Evolutionary conservation across 92 coral and sea anemone genomes (phyloP).

Genomic region (Epizoanthus ramosus): DNA sequence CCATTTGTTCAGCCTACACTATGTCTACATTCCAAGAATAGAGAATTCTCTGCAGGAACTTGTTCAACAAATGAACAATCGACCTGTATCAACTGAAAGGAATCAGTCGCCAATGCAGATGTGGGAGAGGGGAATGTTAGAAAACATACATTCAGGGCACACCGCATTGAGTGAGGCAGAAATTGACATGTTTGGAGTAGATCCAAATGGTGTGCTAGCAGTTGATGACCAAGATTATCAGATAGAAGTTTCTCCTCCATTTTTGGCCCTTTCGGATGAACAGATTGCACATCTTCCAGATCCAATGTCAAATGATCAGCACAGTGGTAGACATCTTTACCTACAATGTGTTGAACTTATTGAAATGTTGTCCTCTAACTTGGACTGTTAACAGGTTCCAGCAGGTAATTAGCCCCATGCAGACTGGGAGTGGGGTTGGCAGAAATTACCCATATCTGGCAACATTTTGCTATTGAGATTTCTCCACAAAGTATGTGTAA

Average conservation of each 20-base stretch:
- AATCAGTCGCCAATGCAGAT: constrained; percentile 79
- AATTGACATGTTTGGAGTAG: constrained; percentile 65
- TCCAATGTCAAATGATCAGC: constrained; percentile 67
- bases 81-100: constrained; percentile 81
- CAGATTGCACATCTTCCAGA: constrained; percentile 54
- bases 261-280: constrained; percentile 50
- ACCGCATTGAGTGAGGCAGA: constrained; percentile 65
- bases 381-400: too few species aligned
- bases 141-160: constrained; percentile 78
- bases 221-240: constrained; percentile 75
- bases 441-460: too few species aligned
- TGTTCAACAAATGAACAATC: constrained; percentile 77
- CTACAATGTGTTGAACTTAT: too few species aligned
- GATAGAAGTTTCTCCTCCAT: constrained; percentile 61
- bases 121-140: constrained; percentile 78
- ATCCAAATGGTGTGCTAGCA: constrained; percentile 63
- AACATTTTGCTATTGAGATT: too few species aligned
- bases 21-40: constrained; percentile 56
- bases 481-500: too few species aligned
- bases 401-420: too few species aligned
- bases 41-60: constrained; percentile 47
- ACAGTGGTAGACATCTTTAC: constrained; percentile 55
- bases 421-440: too few species aligned
- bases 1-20: constrained; percentile 44
- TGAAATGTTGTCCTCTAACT: too few species aligned